phyloP scores from a whole-genome alignment of 2,797 vertebrate species.

The Xiphorhynchus erythropygius region DNA sequence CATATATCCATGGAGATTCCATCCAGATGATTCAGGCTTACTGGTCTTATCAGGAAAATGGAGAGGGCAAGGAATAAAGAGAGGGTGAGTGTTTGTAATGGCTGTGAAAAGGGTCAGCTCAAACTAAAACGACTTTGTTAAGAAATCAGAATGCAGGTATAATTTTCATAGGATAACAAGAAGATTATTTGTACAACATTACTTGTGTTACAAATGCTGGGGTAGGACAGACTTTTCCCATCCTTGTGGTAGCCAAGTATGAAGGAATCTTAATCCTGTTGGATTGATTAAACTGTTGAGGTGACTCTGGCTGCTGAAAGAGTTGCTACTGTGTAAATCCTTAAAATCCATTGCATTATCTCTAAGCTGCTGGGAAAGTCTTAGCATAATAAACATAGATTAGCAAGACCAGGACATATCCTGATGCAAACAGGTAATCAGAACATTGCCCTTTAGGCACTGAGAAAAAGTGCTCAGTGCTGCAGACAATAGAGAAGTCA shows the following conservation, averaged over 20 bases:
- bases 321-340: not conserved
- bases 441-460: not conserved
- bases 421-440: not conserved
- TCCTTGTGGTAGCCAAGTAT: not conserved
- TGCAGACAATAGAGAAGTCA: not conserved
- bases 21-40: not conserved
- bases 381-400: conserved; percentile 12
- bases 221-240: not conserved
- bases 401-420: conserved; percentile 17
- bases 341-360: conserved; percentile 26
- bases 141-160: not conserved
- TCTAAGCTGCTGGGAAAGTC: conserved; percentile 28
- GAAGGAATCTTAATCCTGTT: not conserved
- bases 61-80: not conserved
- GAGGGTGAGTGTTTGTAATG: not conserved
- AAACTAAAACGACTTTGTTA: not conserved
- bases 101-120: not conserved
- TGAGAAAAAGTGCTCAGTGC: not conserved
- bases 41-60: not conserved
- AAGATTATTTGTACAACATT: not conserved
- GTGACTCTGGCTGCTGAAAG: not conserved
- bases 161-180: not conserved
- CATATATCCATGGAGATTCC: not conserved
- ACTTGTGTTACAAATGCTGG: not conserved
- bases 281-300: not conserved